Base-by-base conservation (phyloP, 2,797 vertebrate species). In the Xenops minutus region DNA sequence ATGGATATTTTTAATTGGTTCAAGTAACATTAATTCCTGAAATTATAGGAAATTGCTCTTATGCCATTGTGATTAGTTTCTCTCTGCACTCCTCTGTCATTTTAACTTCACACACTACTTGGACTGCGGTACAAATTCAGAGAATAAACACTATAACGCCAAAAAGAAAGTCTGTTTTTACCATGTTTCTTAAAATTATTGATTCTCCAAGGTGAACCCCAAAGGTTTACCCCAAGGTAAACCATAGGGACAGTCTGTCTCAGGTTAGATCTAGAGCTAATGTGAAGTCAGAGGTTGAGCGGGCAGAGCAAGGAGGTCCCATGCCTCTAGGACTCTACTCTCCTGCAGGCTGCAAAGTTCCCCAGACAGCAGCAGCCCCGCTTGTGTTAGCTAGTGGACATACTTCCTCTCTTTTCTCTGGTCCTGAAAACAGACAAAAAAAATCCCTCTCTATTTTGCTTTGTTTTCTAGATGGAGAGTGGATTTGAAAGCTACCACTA, bases 381-480 rank as follows among this genome's bases (percentile, higher is more conserved):
- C 18, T n/a, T 72, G 20, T 2, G 6, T 30, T 81, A 20, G 26
- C 46, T 66, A 9, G 41, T 62, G 36, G 14, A 58, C 21, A 30
- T 1, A 2, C 7, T 75, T 72, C 15, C 3, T 6, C 5, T 58
- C n/a, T 74, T 39, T 44, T 7, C 3, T 36, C 6, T 11, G 2
- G 11, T 74, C 15, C 66, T 44, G 36, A 81, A 85, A 52, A 55
- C 2, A 63, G 13, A 44, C 59, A 27, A 20, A 64, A 92, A 74
- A 20, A 29, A 1, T n/a, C 0, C 3, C 8, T 30, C 22, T 44
- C 12, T 21, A 1, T 51, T 29, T 39, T 67, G 10, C 12, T 64
- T 81, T 61, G 27, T 67, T 83, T 63, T 59, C 18, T 41, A 54
- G 10, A 12, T 52, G 29, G 6, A 14, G 7, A 64, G 15, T 48